Evolutionary conservation across 2,113 vertebrate genomes (phyloP), one percentile per base, ranked within the genome.

Genomic region (Stegostoma tigrinum): DNA sequence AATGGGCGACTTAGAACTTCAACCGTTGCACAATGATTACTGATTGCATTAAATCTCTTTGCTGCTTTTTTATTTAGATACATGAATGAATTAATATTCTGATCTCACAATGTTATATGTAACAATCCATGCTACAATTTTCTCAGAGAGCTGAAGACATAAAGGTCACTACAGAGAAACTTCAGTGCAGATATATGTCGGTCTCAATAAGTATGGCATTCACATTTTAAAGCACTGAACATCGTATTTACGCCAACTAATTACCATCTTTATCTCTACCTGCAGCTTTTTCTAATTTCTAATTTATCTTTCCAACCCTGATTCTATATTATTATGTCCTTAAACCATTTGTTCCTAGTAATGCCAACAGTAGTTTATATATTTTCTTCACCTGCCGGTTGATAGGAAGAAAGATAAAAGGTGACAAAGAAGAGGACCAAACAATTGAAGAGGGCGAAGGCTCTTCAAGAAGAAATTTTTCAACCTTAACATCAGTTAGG

Each of bases 1-100:
- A 24, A 64, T 24, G 89, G 72, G 55, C 64, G 89, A 91, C 23
- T 91, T 23, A 2, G 61, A 66, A 66, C 1, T 15, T 91, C 8
- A 67, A 52, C 5, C 19, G 64, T 38, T 66, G 10, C 0, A 67
- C 30, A 67, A 66, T 93, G 34, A 66, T 93, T 67, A n/a, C 45
- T n/a, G 45, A 66, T 64, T 93, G 30, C 66, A n/a, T 67, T 93
- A 23, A 38, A 64, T 38, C 38, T 67, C 90, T 61, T 6, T 83
- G 38, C 42, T 23, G 38, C 38, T 42, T 45, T 15, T 91, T 93
- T 61, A 12, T 93, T 67, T 67, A 27, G 34, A 52, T 89, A 61
- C 5, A 61, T 90, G 87, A 90, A 90, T 90, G 15, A 61, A 90
- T 90, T 90, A 30, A 90, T 30, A 90, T 90, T 90, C 87, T 61